phyloP scores from a whole-genome alignment of 2,113 vertebrate species.

The Marcusenius ussheri region DNA sequence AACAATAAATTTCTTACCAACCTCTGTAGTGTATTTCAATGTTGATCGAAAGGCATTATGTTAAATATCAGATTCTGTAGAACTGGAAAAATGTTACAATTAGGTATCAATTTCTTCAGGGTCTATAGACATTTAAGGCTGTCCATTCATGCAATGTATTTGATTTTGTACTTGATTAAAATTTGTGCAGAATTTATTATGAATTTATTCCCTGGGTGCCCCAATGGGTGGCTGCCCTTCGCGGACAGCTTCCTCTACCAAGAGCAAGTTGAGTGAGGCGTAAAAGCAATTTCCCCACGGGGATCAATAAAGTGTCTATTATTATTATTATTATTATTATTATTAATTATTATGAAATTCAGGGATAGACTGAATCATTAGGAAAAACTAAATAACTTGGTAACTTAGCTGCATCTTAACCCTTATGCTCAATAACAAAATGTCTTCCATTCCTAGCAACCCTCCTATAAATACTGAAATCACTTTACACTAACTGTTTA shows the following conservation, averaged over 20 bases:
- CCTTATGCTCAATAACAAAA: neutral
- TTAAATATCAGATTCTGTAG: neutral
- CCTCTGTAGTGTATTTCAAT: neutral
- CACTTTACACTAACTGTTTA: neutral
- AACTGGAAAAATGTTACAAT: neutral
- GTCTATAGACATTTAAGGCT: neutral
- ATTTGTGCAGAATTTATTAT: neutral
- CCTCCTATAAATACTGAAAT: neutral
- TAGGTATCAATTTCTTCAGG: neutral
- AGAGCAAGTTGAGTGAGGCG: too few species aligned
- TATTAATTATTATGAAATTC: neutral
- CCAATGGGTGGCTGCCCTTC: too few species aligned
- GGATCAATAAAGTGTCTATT: too few species aligned
- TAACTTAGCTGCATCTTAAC: neutral
- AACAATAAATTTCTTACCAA: constrained; percentile 50
- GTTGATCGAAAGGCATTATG: neutral
- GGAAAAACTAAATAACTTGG: neutral
- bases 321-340: too few species aligned
- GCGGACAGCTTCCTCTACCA: too few species aligned
- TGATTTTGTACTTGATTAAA: too few species aligned
- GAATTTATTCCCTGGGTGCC: too few species aligned
- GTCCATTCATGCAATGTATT: neutral
- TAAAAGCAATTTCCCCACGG: too few species aligned
- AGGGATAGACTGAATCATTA: neutral
- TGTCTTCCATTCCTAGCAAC: neutral